Percentiles rank a stretch among this genome's conserved stretches.
Evolutionary conservation across 1,140 invertebrate genomes (phyloP).

Genomic region (Hyles vespertilio): DNA sequence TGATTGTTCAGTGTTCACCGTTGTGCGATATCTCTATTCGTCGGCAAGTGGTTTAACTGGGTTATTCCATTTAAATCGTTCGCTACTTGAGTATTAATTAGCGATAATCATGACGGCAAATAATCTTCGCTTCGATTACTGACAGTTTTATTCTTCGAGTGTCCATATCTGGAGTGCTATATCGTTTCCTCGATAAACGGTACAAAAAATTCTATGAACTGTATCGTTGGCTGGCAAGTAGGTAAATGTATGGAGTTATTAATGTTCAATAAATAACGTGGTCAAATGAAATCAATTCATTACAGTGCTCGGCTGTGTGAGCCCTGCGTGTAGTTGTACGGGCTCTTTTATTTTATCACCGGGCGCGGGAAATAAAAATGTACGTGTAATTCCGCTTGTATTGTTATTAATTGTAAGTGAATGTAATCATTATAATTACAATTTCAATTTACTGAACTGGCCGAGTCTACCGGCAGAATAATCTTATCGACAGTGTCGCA

Average conservation of each 20-base stretch:
- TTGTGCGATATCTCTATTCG: slow-evolving; percentile 42
- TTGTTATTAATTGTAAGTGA: no score
- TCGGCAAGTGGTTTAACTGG: slow-evolving; percentile 55
- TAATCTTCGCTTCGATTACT: slow-evolving; percentile 54
- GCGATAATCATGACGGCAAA: slow-evolving; percentile 58
- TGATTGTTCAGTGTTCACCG: slow-evolving; percentile 43
- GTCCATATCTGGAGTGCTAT: slow-evolving; percentile 49
- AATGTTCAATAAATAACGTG: slow-evolving; percentile 1
- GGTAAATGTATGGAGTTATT: slow-evolving; percentile 3
- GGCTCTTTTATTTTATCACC: slow-evolving; percentile 2
- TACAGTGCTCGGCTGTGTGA: not conserved
- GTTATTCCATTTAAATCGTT: slow-evolving; percentile 65
- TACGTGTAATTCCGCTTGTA: no score
- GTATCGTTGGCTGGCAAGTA: slow-evolving; percentile 1
- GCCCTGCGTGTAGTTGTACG: not conserved
- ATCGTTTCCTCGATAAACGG: slow-evolving; percentile 25
- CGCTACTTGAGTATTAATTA: slow-evolving; percentile 60
- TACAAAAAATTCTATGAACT: slow-evolving; percentile 5
- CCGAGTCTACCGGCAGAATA: no score
- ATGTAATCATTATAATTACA: no score
- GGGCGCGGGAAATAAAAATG: not conserved
- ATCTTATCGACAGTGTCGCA: no score
- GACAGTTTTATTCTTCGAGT: slow-evolving; percentile 50
- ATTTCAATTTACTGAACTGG: no score
- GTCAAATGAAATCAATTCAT: slow-evolving; percentile 7